phyloP scores from a whole-genome alignment of 2,113 vertebrate genomes.

The Trematocara stigmaticum region DNA sequence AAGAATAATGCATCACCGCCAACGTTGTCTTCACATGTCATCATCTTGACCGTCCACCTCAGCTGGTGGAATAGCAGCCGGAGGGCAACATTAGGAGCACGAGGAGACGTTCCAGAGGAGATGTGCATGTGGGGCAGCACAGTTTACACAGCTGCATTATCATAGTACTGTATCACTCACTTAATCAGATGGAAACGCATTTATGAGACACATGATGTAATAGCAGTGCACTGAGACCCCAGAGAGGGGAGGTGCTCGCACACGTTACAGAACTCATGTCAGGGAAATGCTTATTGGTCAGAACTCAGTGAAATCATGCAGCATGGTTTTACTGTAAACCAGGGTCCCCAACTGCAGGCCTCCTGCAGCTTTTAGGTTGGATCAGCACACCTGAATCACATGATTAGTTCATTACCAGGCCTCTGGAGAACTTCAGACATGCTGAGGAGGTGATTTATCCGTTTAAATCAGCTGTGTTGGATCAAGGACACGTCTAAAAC shows the following conservation, averaged over 20 bases:
- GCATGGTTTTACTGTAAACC: not conserved
- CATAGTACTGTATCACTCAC: not conserved
- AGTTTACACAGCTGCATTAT: not conserved
- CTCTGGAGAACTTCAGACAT: not conserved
- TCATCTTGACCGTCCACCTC: not conserved
- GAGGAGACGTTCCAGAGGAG: not conserved
- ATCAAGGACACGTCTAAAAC: not conserved
- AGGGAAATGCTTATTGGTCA: not conserved
- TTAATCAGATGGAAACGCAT: not conserved
- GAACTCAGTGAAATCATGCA: not conserved
- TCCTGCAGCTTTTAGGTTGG: not conserved
- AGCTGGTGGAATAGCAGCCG: not conserved
- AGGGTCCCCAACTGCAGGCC: not conserved
- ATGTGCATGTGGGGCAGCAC: not conserved
- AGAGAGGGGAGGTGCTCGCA: not conserved
- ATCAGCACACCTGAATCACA: rapidly evolving
- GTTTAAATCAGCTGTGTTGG: rapidly evolving
- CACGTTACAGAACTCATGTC: not conserved
- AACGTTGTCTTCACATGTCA: too few species aligned
- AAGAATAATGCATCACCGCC: not conserved
- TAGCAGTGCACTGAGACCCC: not conserved
- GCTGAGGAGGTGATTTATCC: not conserved
- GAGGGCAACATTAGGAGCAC: not conserved
- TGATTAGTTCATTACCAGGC: rapidly evolving
- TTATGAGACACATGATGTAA: not conserved